Evolutionary conservation across 2,888 invertebrate genomes (phyloP).

Genomic region (Eutolmus rufibarbis): DNA sequence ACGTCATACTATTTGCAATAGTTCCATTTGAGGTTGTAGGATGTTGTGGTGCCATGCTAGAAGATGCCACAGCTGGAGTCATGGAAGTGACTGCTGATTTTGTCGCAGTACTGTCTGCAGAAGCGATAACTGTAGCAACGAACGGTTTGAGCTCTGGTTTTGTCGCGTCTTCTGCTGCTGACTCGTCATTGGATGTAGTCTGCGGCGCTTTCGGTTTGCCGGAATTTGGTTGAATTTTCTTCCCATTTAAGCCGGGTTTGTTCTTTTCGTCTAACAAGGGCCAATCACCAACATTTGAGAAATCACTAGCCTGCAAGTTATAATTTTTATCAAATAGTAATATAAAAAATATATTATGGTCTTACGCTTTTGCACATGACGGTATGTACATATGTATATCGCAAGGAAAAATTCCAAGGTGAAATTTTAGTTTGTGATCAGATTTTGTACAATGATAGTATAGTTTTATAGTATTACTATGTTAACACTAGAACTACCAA

Average conservation of each 20-base stretch:
- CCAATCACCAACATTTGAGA: slow-evolving; percentile 91
- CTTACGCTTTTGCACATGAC: too few relatives aligned
- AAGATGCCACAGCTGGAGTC: background rate
- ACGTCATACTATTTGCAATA: slow-evolving; percentile 31
- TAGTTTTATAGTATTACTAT: too few relatives aligned
- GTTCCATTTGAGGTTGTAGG: slow-evolving; percentile 36
- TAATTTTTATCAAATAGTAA: background rate
- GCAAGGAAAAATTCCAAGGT: too few relatives aligned
- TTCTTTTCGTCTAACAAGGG: slow-evolving; percentile 79
- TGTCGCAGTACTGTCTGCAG: background rate
- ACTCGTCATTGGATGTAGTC: background rate
- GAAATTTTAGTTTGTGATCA: too few relatives aligned
- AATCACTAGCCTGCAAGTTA: slow-evolving; percentile 79
- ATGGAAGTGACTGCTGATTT: background rate
- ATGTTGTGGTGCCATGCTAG: background rate
- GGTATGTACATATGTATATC: too few relatives aligned
- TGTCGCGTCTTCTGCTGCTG: slow-evolving; percentile 44
- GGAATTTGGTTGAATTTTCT: slow-evolving; percentile 50
- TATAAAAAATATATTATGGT: too few relatives aligned
- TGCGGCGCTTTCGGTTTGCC: background rate
- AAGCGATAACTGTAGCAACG: slow-evolving; percentile 30
- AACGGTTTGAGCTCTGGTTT: slow-evolving; percentile 29
- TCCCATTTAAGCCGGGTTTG: slow-evolving; percentile 63
- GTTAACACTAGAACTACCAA: too few relatives aligned
- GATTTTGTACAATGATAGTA: too few relatives aligned